Evolutionary conservation across 2,113 vertebrate species (phyloP), one percentile per base, ranked within the genome.

Genomic region (Calyptommatus sinebrachiatus): DNA sequence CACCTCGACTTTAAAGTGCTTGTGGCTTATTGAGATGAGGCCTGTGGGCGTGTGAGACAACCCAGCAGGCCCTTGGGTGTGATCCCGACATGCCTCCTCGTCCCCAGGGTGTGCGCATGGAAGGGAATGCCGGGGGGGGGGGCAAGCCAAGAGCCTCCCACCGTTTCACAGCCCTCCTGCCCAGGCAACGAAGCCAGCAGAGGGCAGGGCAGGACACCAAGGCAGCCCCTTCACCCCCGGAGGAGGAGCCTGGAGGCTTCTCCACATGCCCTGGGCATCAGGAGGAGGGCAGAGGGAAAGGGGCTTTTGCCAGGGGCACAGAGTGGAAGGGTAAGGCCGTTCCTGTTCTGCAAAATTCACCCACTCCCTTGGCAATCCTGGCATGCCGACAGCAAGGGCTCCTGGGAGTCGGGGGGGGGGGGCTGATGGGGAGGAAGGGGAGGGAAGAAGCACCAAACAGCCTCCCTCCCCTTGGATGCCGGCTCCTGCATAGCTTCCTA

Each of bases 291-390:
- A 1, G 16, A 26, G 48, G 28, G 66, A 2, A 12, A 12, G 20
- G 4, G 18, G 16, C 14, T 16, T 24, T 46, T 8, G 45, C 6
- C 5, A 68, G 76, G 1, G 46, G 18, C 76, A 29, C 45, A 7
- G 69, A n/a, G n/a, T 7, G 2, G 28, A 5, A 28, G 8, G 73
- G 60, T 1, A 9, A 61, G 31, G 60, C 60, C 5, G 35, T 1
- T 21, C 6, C 8, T 10, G 18, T 2, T 22, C 8, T 7, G 8
- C 24, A 24, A 1, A 8, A 26, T 0, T 2, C 11, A 22, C 7
- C 9, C 28, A 1, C 9, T 2, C 60, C 60, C 21, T 14, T 5
- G 48, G 65, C 41, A 8, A 35, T 2, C 41, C 41, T 0, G 5
- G 3, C 0, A 46, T 3, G 5, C 35, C 20, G 14, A 24, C 18